A percentile compares a stretch with the other conserved stretches of the same genome.
Evolutionary conservation across 2,888 invertebrate species (phyloP).

Genomic region (Liopterus haemorrhoidalis): DNA sequence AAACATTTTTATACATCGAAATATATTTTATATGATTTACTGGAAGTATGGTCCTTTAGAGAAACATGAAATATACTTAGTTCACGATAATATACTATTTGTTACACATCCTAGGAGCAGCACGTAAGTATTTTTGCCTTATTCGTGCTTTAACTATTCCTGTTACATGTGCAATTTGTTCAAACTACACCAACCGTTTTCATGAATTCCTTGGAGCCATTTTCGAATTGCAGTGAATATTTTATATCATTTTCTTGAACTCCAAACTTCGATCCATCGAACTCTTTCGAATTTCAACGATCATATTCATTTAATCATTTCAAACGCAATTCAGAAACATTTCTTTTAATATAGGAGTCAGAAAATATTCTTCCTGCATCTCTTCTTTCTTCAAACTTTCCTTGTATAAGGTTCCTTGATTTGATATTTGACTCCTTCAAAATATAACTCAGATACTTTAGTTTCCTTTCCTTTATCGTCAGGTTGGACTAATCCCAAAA

Average conservation of each 20-base stretch:
- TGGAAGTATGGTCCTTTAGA: constrained; percentile 55
- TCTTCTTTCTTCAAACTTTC: too few relatives aligned
- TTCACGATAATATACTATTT: constrained; percentile 56
- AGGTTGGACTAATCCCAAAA: constrained; percentile 1
- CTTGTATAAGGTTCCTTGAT: background rate
- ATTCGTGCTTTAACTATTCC: constrained; percentile 1
- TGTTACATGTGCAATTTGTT: background rate
- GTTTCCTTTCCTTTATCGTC: constrained; percentile 1
- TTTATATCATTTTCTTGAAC: too few relatives aligned
- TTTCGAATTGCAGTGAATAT: too few relatives aligned
- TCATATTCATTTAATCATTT: too few relatives aligned
- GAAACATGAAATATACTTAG: constrained; percentile 48
- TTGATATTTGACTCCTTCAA: background rate
- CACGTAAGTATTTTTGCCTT: constrained; percentile 48
- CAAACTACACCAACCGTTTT: constrained; percentile 1
- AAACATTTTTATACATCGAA: constrained; percentile 56
- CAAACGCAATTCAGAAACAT: too few relatives aligned
- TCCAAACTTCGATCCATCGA: too few relatives aligned
- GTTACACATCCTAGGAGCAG: constrained; percentile 58
- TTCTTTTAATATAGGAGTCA: too few relatives aligned
- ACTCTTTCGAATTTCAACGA: too few relatives aligned
- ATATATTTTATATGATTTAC: constrained; percentile 61
- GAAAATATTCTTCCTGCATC: too few relatives aligned
- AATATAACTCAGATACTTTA: constrained; percentile 7
- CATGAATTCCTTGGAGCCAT: too few relatives aligned